Base-by-base conservation (phyloP, 2,888 invertebrate species). In the Strigamia crassipes region DNA sequence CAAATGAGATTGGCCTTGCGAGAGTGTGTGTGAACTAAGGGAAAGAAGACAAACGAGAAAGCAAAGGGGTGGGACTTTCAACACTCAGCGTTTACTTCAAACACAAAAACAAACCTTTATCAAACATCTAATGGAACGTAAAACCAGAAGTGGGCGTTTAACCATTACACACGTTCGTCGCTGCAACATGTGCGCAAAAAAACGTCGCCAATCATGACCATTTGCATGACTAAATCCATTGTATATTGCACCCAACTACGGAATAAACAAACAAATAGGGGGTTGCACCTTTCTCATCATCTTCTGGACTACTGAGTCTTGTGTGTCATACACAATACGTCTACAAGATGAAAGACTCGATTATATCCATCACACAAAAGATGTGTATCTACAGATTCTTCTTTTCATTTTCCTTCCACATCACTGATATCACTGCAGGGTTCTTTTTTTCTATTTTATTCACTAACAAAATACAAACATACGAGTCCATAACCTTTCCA, bases 211-310 rank as follows among this genome's bases (percentile, higher is more conserved):
- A 66, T 10, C 0, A 66, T 66, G 18, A 21, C n/a, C 18, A n/a
- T 12, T 21, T 66, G 21, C 61, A 12, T 21, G n/a, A 66, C 21
- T 21, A 66, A 66, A 23, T 21, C 61, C 61, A 23, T 66, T 66
- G 61, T 66, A 66, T 21, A n/a, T 21, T 8, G 6, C 21, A 0
- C 61, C 5, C 13, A 66, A 21, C 21, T 8, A 66, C 21, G 61
- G 61, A 12, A 66, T 66, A 66, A 66, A 66, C 61, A 66, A 66
- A 21, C 61, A 66, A 66, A 23, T 21, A 66, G 61, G 18, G 12
- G 61, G 61, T 66, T 66, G 61, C 61, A 66, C 61, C 61, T 66
- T 66, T 66, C 61, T 21, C 61, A 66, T 66, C 61, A 66, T 66
- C 61, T 66, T 66, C 61, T 21, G 61, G 21, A 15, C 61, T 18